Evolutionary conservation across 2,113 vertebrate species (phyloP).

Genomic region (Climacteris rufus): DNA sequence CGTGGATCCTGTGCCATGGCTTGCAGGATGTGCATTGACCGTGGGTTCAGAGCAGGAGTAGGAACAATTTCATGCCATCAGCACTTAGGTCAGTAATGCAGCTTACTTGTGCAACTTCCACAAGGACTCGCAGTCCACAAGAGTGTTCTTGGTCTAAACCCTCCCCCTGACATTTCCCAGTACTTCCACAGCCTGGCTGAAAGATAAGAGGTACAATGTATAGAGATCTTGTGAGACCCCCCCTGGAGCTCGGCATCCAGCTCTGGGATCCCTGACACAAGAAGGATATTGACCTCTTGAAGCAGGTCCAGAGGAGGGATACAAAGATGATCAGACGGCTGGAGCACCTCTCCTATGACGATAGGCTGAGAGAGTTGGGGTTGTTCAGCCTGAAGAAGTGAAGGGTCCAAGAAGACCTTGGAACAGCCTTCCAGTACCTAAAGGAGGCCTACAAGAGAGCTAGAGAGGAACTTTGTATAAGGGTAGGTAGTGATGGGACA

Average conservation of each 20-base stretch:
- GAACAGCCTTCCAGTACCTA: not conserved
- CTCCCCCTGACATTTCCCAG: not conserved
- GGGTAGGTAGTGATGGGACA: not conserved
- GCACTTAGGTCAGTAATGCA: not conserved
- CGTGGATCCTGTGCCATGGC: not conserved
- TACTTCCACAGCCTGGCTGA: not conserved
- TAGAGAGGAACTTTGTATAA: not conserved
- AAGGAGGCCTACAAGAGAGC: not conserved
- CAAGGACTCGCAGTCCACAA: not conserved
- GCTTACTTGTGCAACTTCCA: not conserved
- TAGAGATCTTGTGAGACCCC: not conserved
- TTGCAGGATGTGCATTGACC: not conserved
- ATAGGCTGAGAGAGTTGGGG: not conserved
- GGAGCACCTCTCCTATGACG: not conserved
- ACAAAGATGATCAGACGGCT: not conserved
- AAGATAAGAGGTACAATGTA: not conserved
- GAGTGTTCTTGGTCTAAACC: not conserved
- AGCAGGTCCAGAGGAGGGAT: not conserved
- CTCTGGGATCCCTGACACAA: fast-evolving
- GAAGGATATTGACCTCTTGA: not conserved
- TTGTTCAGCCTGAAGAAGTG: not conserved
- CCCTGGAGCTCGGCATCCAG: not conserved
- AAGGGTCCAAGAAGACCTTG: not conserved
- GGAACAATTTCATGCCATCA: not conserved
- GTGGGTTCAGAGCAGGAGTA: not conserved